phyloP scores from a whole-genome alignment of 2,113 vertebrate species.

The Stegostoma tigrinum region DNA sequence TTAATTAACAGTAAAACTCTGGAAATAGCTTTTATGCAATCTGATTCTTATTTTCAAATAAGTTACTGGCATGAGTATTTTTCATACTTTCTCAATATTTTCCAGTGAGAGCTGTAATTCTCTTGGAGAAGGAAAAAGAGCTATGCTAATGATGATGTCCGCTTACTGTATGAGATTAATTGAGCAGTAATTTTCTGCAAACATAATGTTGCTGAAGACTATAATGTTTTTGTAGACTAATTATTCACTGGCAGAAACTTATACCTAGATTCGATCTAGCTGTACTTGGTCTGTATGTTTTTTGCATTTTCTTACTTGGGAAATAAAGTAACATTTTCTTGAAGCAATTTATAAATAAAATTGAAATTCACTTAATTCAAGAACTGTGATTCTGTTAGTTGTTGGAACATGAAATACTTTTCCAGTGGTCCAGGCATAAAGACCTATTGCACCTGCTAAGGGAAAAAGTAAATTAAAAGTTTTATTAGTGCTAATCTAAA shows the following conservation, averaged over 20 bases:
- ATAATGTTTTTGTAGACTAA: background rate
- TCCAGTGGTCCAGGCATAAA: background rate
- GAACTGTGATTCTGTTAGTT: background rate
- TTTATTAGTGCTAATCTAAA: background rate
- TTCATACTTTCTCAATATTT: background rate
- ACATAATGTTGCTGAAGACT: background rate
- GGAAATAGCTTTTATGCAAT: background rate
- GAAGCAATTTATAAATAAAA: background rate
- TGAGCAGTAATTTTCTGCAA: background rate
- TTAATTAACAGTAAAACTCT: too few relatives aligned
- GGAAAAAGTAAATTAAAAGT: background rate
- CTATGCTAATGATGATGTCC: background rate
- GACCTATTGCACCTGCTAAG: background rate
- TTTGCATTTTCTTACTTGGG: background rate
- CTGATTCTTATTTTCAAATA: background rate
- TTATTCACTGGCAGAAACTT: slow-evolving; percentile 1
- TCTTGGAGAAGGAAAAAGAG: background rate
- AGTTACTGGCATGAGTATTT: background rate
- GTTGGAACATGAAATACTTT: background rate
- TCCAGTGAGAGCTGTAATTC: background rate
- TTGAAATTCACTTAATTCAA: background rate
- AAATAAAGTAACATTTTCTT: background rate
- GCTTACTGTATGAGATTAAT: background rate
- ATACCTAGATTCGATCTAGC: background rate
- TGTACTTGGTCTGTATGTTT: background rate